Base-by-base conservation (phyloP, 1,140 invertebrate genomes). In the Hylyphantes graminicola region DNA sequence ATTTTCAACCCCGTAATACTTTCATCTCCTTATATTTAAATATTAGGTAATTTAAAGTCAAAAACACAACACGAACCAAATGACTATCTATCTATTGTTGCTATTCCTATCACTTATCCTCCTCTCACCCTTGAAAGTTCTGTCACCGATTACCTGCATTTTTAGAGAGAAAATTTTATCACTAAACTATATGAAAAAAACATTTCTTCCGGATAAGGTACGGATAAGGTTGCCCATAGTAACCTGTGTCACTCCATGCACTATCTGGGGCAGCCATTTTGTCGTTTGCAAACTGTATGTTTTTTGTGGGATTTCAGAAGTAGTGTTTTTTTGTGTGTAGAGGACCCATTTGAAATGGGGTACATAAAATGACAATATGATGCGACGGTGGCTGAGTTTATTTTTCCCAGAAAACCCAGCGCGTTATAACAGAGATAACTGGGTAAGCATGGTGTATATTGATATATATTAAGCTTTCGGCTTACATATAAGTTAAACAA, bases 141-240 rank as follows among this genome's bases (percentile, higher is more conserved):
- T 76, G 64, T 76, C 74, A 21, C 35, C n/a, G 15, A 64, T 61
- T 76, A 76, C 74, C 74, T 76, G 74, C 55, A 76, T 76, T 76
- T 76, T 64, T 76, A 35, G 61, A 13, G 48, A 10, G 35, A 4
- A n/a, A 48, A 63, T 64, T 63, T 76, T 61, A 51, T 48, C 19
- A n/a, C 48, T 17, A 2, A 10, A 75, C 61, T 63, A 75, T 51
- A 50, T 57, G 53, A 48, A 35, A 57, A 15, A 53, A 53, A 59
- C 11, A 13, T 59, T 13, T 11, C 9, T 53, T 15, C n/a, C 12
- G 9, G 50, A 70, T 35, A 35, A 15, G 57, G 12, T 61, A 12
- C 57, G 12, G 72, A 74, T 74, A 74, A 15, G 17, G 72, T 74
- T 35, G 54, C 54, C 72, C 10, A 13, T 19, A 68, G 13, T 12